Percentiles rank a stretch among this genome's conserved stretches.
Conservation (phyloP, 2,888 invertebrate genomes). For the Noctuana brunneofusca region DNA sequence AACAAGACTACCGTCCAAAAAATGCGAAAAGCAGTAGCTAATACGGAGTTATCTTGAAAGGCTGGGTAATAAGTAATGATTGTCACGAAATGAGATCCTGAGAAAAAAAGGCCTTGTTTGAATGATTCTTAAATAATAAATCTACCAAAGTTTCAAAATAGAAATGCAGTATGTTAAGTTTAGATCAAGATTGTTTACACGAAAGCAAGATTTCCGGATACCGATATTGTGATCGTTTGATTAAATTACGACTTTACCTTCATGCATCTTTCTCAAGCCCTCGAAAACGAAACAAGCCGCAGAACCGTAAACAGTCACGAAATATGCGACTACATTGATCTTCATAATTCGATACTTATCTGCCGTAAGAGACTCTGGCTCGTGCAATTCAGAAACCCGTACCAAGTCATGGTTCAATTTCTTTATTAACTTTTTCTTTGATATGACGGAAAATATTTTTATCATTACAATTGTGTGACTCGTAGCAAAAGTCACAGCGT, state of each 20-base stretch:
- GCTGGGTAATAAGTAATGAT: slow-evolving; percentile 69
- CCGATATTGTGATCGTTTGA: slow-evolving; percentile 7
- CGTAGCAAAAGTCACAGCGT: slow-evolving; percentile 65
- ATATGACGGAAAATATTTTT: slow-evolving; percentile 61
- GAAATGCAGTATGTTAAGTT: not conserved
- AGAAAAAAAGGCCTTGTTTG: slow-evolving; percentile 10
- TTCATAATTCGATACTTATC: slow-evolving; percentile 63
- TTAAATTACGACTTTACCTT: slow-evolving; percentile 47
- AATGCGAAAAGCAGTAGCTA: slow-evolving; percentile 53
- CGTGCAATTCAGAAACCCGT: slow-evolving; percentile 57
- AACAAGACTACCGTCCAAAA: slow-evolving; percentile 54
- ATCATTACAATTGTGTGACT: slow-evolving; percentile 69
- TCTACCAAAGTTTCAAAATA: too few species aligned
- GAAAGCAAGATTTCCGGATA: slow-evolving; percentile 4
- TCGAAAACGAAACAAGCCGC: slow-evolving; percentile 61
- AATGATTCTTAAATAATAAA: not conserved
- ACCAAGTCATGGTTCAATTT: slow-evolving; percentile 59
- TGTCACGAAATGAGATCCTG: slow-evolving; percentile 68
- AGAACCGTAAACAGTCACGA: slow-evolving; percentile 56
- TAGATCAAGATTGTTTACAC: slow-evolving; percentile 13
- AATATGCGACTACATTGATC: slow-evolving; percentile 61
- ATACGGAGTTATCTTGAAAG: slow-evolving; percentile 55
- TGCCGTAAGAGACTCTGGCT: slow-evolving; percentile 53
- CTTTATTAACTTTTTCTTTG: slow-evolving; percentile 57
- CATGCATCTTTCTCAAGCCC: slow-evolving; percentile 60